Evolutionary conservation across 2,888 invertebrate genomes (phyloP).

Genomic region (Charanyca ferruginea): DNA sequence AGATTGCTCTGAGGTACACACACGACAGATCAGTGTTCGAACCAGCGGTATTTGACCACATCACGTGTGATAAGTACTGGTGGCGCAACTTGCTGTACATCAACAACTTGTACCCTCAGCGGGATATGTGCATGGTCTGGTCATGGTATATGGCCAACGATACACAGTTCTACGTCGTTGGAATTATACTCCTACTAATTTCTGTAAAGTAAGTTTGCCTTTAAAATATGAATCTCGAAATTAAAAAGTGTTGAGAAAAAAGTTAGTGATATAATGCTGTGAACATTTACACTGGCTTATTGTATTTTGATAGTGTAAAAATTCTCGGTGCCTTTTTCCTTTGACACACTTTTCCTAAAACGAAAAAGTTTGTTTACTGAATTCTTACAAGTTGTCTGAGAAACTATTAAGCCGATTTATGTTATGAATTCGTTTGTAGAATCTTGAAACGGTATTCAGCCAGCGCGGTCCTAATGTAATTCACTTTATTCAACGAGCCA

Average conservation of each 20-base stretch:
- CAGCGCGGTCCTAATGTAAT: slow-evolving; percentile 25
- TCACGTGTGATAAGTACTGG: slow-evolving; percentile 95
- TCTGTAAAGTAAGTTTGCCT: slow-evolving; percentile 92
- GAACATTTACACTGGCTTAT: slow-evolving; percentile 20
- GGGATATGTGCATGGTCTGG: slow-evolving; percentile 96
- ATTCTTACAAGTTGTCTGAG: slow-evolving; percentile 45
- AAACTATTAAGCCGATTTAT: slow-evolving; percentile 56
- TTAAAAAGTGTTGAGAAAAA: slow-evolving; percentile 13
- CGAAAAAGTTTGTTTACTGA: slow-evolving; percentile 52
- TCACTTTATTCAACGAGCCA: slow-evolving; percentile 40
- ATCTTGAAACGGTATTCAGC: slow-evolving; percentile 37
- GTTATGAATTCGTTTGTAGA: slow-evolving; percentile 54
- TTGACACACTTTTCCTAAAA: slow-evolving; percentile 24
- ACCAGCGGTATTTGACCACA: slow-evolving; percentile 93
- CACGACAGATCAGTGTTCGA: slow-evolving; percentile 94
- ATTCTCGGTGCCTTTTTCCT: slow-evolving; percentile 8
- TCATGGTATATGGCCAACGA: slow-evolving; percentile 96
- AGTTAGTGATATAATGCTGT: slow-evolving; percentile 6
- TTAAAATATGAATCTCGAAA: not conserved
- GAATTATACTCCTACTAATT: slow-evolving; percentile 92
- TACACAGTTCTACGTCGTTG: slow-evolving; percentile 94
- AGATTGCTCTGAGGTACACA: slow-evolving; percentile 93
- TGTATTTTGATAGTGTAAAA: slow-evolving; percentile 28
- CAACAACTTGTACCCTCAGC: slow-evolving; percentile 94
- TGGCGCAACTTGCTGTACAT: slow-evolving; percentile 96